Percentiles rank a stretch among this genome's conserved stretches.
Conservation (phyloP, 2,113 vertebrate species). For the Pao palembangensis region DNA sequence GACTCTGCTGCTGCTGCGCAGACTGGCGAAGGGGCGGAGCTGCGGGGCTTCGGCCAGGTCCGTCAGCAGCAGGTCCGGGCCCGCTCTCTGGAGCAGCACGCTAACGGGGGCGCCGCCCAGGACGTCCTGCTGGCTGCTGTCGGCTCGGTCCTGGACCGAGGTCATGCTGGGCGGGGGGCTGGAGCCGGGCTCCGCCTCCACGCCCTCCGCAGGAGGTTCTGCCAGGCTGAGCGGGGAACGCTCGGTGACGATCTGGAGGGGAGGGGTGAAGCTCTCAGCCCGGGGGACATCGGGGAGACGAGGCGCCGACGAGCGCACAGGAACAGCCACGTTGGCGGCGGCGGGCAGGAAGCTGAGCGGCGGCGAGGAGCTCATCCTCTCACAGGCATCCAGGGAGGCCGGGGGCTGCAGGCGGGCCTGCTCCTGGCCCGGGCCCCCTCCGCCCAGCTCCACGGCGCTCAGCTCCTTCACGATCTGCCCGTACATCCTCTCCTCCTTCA, state of each 20-base stretch:
- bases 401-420: constrained; percentile 79
- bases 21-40: constrained; percentile 89
- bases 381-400: constrained; percentile 80
- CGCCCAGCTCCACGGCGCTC: constrained; percentile 92
- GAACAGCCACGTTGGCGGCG: constrained; percentile 65
- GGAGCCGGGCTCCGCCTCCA: constrained; percentile 78
- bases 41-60: constrained; percentile 85
- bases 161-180: constrained; percentile 82
- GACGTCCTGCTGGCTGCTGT: constrained; percentile 66
- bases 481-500: constrained; percentile 97
- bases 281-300: constrained; percentile 73
- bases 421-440: constrained; percentile 53
- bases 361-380: constrained; percentile 81
- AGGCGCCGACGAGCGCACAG: constrained; percentile 68
- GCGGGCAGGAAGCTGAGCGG: too few relatives aligned
- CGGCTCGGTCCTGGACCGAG: constrained; percentile 72
- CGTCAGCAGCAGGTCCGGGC: constrained; percentile 75
- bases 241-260: constrained; percentile 84
- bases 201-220: constrained; percentile 86
- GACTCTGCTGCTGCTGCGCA: constrained; percentile 89
- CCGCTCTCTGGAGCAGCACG: constrained; percentile 74
- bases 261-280: constrained; percentile 79
- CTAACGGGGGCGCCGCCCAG: constrained; percentile 77
- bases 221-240: constrained; percentile 83
- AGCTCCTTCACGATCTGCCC: constrained; percentile 95